Evolutionary conservation across 1,140 invertebrate species (phyloP).

Genomic region (Drosophila punjabiensis): DNA sequence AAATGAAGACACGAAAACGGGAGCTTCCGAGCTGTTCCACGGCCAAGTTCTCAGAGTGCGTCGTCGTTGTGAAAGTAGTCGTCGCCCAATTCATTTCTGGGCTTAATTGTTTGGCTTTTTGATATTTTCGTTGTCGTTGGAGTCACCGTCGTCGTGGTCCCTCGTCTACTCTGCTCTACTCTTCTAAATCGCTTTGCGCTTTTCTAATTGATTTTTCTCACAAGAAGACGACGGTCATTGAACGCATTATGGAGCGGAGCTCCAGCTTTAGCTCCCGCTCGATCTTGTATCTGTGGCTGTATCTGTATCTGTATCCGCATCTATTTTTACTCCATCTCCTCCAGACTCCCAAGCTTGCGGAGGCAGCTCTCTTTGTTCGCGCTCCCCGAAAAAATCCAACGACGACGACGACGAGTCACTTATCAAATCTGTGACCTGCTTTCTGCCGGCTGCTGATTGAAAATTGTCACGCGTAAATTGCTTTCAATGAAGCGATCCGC

Average conservation of each 20-base stretch:
- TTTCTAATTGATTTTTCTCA: conserved; percentile 82
- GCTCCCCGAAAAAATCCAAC: conserved; percentile 12
- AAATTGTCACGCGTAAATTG: conserved; percentile 72
- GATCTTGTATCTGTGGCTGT: conserved; percentile 7
- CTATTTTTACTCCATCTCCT: conserved; percentile 23
- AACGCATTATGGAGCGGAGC: conserved; percentile 66
- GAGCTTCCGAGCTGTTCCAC: conserved; percentile 5
- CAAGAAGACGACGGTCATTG: conserved; percentile 65
- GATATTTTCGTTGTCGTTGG: conserved; percentile 35
- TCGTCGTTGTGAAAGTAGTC: conserved; percentile 71
- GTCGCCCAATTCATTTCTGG: conserved; percentile 55
- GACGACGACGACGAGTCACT: conserved; percentile 9
- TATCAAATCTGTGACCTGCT: conserved; percentile 50
- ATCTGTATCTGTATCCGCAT: conserved; percentile 19
- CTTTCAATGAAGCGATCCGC: conserved; percentile 58
- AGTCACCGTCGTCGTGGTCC: conserved; percentile 18
- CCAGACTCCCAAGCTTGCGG: conserved; percentile 1
- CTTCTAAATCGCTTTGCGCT: conserved; percentile 63
- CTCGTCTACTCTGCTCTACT: conserved; percentile 27
- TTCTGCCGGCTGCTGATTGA: conserved; percentile 57
- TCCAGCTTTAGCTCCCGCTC: conserved; percentile 6
- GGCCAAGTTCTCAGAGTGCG: conserved; percentile 25
- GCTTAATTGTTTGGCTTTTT: conserved; percentile 69
- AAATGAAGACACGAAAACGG: conserved; percentile 20
- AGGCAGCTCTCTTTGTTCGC: conserved; percentile 16